Percentiles rank a stretch among this genome's conserved stretches.
Conservation (phyloP, 2,888 invertebrate species). For the Plebejus melissa region DNA sequence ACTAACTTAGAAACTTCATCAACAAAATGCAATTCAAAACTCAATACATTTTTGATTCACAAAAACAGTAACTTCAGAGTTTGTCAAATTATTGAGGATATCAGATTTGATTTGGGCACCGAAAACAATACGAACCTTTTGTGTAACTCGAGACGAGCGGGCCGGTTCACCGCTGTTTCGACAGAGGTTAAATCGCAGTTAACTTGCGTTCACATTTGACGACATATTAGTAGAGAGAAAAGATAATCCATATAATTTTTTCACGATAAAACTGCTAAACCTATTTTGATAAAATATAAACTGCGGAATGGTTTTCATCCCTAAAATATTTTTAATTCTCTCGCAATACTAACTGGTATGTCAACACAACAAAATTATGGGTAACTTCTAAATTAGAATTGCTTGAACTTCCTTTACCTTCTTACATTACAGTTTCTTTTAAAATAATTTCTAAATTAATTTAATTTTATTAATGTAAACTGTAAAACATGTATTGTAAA, state of each 20-base stretch:
- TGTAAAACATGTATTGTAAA: too few relatives aligned
- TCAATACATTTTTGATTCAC: conserved; percentile 32
- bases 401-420: too few relatives aligned
- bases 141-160: conserved; percentile 67
- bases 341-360: too few relatives aligned
- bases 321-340: too few relatives aligned
- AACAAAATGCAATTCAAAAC: background rate
- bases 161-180: conserved; percentile 35
- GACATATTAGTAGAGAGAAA: background rate
- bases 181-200: conserved; percentile 8
- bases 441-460: too few relatives aligned
- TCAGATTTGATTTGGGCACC: conserved; percentile 65
- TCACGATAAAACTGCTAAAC: too few relatives aligned
- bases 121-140: conserved; percentile 70
- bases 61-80: conserved; percentile 53
- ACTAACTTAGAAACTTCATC: background rate
- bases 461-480: too few relatives aligned
- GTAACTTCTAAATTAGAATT: too few relatives aligned
- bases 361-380: too few relatives aligned
- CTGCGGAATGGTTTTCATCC: too few relatives aligned
- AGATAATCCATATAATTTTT: background rate
- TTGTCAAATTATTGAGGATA: conserved; percentile 67
- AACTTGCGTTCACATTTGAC: background rate
- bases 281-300: too few relatives aligned
- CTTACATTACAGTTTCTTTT: too few relatives aligned